Conservation (phyloP, 2,888 invertebrate species). For the Dysmachus trigonus region DNA sequence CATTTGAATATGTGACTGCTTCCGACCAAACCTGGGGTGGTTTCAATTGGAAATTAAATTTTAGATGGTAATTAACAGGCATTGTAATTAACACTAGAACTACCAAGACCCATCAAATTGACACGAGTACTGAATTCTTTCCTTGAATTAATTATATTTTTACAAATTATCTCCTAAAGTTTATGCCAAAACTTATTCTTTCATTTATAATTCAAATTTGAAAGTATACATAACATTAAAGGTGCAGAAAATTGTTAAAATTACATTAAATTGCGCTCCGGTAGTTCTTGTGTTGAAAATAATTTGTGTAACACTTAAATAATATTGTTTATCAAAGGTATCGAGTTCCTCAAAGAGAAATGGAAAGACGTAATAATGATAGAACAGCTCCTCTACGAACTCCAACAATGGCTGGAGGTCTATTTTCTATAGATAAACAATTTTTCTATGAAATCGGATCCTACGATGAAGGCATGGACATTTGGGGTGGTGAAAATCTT, state of each 20-base stretch:
- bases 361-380: slow-evolving; percentile 92
- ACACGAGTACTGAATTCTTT: too few relatives aligned
- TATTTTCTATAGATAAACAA: slow-evolving; percentile 93
- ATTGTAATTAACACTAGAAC: background rate
- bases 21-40: slow-evolving; percentile 99
- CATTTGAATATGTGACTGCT: slow-evolving; percentile 98
- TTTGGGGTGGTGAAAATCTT: slow-evolving; percentile 83
- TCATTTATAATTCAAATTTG: too few relatives aligned
- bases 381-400: slow-evolving; percentile 91
- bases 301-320: background rate
- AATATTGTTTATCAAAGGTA: slow-evolving; percentile 72
- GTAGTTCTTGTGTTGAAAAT: too few relatives aligned
- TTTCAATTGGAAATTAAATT: slow-evolving; percentile 99
- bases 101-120: too few relatives aligned
- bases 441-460: slow-evolving; percentile 98
- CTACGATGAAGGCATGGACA: slow-evolving; percentile 99
- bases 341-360: slow-evolving; percentile 95
- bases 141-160: too few relatives aligned
- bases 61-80: slow-evolving; percentile 82
- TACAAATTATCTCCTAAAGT: too few relatives aligned
- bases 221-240: too few relatives aligned
- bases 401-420: slow-evolving; percentile 98
- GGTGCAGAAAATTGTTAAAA: too few relatives aligned
- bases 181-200: too few relatives aligned
- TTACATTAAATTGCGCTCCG: too few relatives aligned